phyloP scores from a whole-genome alignment of 2,797 vertebrate species.

The Chrysolophus pictus region DNA sequence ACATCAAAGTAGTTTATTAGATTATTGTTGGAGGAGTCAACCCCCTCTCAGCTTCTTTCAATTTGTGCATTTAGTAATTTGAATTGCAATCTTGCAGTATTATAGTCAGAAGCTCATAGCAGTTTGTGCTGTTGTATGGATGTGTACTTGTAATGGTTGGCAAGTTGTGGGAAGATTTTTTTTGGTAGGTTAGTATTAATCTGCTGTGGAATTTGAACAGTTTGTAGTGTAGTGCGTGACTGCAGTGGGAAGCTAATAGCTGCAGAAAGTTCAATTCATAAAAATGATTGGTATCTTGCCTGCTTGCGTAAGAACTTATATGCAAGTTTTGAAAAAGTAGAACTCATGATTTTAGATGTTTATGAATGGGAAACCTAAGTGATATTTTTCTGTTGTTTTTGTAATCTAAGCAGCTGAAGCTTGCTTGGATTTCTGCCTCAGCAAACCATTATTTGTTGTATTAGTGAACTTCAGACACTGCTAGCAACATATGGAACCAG shows the following conservation, averaged over 20 bases:
- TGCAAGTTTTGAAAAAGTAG: constrained; percentile 12
- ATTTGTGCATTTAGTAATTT: constrained; percentile 19
- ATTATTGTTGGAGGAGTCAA: neutral
- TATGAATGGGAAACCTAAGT: neutral
- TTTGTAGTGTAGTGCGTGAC: constrained; percentile 38
- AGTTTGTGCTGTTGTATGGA: constrained; percentile 38
- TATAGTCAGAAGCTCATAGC: constrained; percentile 25
- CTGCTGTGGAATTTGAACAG: constrained; percentile 40
- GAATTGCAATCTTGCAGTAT: constrained; percentile 49
- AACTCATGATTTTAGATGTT: neutral
- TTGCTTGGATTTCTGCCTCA: neutral
- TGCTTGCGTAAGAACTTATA: neutral
- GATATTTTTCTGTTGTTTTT: neutral
- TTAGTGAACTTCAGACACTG: neutral
- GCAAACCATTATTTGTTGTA: neutral
- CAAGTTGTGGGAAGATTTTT: constrained; percentile 3
- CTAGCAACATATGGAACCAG: neutral
- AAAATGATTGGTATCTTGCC: constrained; percentile 5
- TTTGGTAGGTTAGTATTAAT: constrained; percentile 28
- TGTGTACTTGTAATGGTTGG: constrained; percentile 56
- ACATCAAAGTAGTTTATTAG: neutral
- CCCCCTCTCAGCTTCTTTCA: constrained; percentile 7
- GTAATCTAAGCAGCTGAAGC: neutral
- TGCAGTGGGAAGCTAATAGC: constrained; percentile 21
- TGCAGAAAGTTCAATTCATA: constrained; percentile 44